A percentile compares a stretch with the other conserved stretches of the same genome.
These are phyloP conservation scores for Parnassius orleans DNA, from an alignment of 2,888 invertebrate species.

Conservation along the genomic window DNA sequence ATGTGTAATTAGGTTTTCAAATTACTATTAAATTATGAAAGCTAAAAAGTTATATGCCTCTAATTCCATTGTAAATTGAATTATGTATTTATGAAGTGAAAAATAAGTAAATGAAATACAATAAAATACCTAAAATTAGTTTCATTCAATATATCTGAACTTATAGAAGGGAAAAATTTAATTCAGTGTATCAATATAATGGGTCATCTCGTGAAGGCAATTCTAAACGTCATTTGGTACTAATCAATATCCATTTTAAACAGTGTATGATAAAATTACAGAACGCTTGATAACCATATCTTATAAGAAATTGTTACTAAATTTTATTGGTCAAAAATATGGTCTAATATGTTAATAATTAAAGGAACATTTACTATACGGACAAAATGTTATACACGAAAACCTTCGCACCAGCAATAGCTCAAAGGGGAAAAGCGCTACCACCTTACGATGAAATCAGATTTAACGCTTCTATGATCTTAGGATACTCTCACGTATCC, in stretches of 20 bases:
- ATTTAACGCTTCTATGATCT: conserved; percentile 51
- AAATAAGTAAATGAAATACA: too few relatives aligned
- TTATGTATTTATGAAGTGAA: too few relatives aligned
- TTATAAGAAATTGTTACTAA: neutral
- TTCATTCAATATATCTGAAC: too few relatives aligned
- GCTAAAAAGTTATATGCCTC: too few relatives aligned
- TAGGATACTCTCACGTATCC: conserved; percentile 57
- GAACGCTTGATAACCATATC: neutral
- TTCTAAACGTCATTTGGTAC: neutral
- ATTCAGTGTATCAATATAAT: too few relatives aligned
- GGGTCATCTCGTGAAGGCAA: too few relatives aligned
- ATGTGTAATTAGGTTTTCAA: too few relatives aligned
- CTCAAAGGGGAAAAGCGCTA: conserved; percentile 39
- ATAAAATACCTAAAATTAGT: too few relatives aligned
- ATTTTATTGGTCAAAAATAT: neutral
- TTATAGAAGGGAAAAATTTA: too few relatives aligned
- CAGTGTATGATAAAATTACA: neutral
- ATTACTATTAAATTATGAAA: too few relatives aligned
- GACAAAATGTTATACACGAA: neutral
- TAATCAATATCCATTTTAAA: neutral
- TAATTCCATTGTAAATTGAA: too few relatives aligned
- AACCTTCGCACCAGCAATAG: conserved; percentile 1
- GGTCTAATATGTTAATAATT: neutral
- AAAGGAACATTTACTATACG: neutral
- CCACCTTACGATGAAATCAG: conserved; percentile 43